Evolutionary conservation across 2,113 vertebrate genomes (phyloP), one percentile per base, ranked within the genome.

Genomic region (Hippocampus barbouri): DNA sequence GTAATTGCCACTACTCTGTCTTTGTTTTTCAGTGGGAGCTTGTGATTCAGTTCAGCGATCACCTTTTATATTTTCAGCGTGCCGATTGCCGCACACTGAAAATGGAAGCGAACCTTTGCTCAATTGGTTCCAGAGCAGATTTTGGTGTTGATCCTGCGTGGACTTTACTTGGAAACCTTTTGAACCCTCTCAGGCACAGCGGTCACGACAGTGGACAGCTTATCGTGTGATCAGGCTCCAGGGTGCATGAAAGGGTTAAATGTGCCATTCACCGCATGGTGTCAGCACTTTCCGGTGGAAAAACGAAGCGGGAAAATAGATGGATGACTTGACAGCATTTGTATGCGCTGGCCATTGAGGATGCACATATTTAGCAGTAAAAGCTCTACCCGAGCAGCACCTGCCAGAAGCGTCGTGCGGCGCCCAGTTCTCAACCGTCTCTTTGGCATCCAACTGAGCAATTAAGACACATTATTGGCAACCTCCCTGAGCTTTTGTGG

Each of bases 401-500:
- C 83, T 79, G 87, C 88, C 84, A 87, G 82, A 76, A 83, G 87
- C 88, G 88, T 89, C 90, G 87, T 89, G 84, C 76, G 84, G 80
- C 84, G 79, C 83, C 77, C 85, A 78, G 85, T 86, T 86, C 86
- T 83, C 79, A 77, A 89, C 83, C 60, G 59, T 77, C 67, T 63
- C 82, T 77, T 84, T 91, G 90, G 87, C 91, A 88, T 86, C 81
- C 84, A 89, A 90, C 87, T 87, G 83, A 90, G 87, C 89, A 90
- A 91, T 93, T 92, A 91, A 90, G 85, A 85, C 89, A 86, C 86
- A 90, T 93, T 89, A 89, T 89, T 88, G 82, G 87, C 90, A 88
- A 90, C 85, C 90, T 88, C 86, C 83, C 82, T 81, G 81, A 79
- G 84, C 90, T 90, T 90, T 92, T 92, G 89, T 91, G 88, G 93